A percentile compares a stretch with the other conserved stretches of the same genome.
Evolutionary conservation across 2,797 vertebrate genomes (phyloP).

Genomic region (Falco columbarius): DNA sequence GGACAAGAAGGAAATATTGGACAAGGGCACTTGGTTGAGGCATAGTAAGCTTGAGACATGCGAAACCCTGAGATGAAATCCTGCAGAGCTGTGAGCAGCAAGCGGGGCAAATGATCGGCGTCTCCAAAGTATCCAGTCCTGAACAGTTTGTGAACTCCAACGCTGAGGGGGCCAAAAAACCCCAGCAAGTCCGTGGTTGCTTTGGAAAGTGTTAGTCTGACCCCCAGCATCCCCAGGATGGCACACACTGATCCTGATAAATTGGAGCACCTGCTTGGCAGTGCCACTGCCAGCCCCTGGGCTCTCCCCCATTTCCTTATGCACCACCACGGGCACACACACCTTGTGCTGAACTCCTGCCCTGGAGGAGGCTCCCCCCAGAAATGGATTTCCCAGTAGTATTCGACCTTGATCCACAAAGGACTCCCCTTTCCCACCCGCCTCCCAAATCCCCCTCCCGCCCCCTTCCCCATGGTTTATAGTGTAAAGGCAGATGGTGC

Average conservation of each 20-base stretch:
- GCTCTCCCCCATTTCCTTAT: not conserved
- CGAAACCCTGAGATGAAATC: conserved; percentile 59
- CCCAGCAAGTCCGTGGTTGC: not conserved
- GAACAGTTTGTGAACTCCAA: not conserved
- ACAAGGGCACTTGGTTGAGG: not conserved
- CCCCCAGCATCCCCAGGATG: not conserved
- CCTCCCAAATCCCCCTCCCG: conserved; percentile 13
- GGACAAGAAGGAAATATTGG: not conserved
- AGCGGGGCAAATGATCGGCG: not conserved
- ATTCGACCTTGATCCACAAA: not conserved
- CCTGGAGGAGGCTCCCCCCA: not conserved
- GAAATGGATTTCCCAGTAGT: not conserved
- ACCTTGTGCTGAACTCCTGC: accelerated
- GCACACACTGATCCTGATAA: not conserved
- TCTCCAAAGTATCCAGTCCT: not conserved
- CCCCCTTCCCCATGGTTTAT: conserved; percentile 13
- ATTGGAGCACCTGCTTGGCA: not conserved
- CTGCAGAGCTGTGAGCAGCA: not conserved
- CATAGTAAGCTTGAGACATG: not conserved
- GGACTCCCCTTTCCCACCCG: conserved; percentile 17
- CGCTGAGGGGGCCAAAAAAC: not conserved
- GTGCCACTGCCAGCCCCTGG: not conserved
- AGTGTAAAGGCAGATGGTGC: not conserved
- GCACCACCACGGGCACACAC: not conserved
- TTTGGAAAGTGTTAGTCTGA: not conserved